phyloP scores from a whole-genome alignment of 2,888 invertebrate species.

The Crioceris asparagi region DNA sequence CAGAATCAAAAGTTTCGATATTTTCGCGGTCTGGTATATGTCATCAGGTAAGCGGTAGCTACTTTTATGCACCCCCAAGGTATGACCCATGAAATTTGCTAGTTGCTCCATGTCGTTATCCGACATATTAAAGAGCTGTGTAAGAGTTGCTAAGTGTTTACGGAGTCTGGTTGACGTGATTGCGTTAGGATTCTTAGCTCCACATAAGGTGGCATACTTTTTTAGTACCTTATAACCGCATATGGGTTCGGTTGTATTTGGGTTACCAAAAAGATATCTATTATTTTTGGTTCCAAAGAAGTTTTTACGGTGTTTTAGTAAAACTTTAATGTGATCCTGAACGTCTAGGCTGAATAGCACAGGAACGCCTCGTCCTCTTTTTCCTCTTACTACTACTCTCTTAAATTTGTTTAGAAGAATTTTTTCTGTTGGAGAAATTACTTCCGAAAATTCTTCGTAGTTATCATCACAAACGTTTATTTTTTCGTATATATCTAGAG shows the following conservation, averaged over 20 bases:
- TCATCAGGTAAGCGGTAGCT: slow-evolving; percentile 13
- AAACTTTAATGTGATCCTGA: slow-evolving; percentile 14
- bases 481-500: slow-evolving; percentile 8
- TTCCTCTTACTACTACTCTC: slow-evolving; percentile 13
- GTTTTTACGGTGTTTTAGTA: slow-evolving; percentile 6
- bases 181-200: too few relatives aligned
- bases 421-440: slow-evolving; percentile 9
- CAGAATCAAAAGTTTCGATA: slow-evolving; percentile 8
- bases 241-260: slow-evolving; percentile 8
- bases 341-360: slow-evolving; percentile 19
- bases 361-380: slow-evolving; percentile 16
- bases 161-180: too few relatives aligned
- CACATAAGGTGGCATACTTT: slow-evolving; percentile 16
- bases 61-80: slow-evolving; percentile 13
- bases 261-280: slow-evolving; percentile 9
- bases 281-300: too few relatives aligned
- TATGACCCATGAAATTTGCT: slow-evolving; percentile 20
- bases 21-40: slow-evolving; percentile 9
- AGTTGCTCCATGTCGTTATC: slow-evolving; percentile 18
- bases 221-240: slow-evolving; percentile 18
- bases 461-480: slow-evolving; percentile 1
- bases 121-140: slow-evolving; percentile 15
- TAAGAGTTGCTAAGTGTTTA: too few relatives aligned
- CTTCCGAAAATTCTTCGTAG: slow-evolving; percentile 14
- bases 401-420: slow-evolving; percentile 11